These are phyloP conservation scores for Folsomia manolachei DNA, from an alignment of 2,888 invertebrate genomes.

Conservation along the genomic window DNA sequence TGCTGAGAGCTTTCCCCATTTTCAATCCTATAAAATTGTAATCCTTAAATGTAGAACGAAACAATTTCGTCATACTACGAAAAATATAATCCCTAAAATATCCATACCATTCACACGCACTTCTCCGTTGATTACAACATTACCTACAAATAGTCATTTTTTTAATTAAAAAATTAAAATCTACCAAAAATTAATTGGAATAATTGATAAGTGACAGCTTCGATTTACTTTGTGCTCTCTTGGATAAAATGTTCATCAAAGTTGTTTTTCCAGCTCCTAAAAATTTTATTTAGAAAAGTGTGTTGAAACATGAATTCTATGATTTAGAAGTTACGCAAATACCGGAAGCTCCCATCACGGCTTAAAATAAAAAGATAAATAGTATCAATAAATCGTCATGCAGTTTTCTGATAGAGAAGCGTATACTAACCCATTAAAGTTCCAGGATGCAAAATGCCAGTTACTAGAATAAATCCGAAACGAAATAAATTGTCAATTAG, in stretches of 20 bases:
- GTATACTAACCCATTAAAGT: constrained; percentile 65
- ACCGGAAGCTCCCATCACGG: constrained; percentile 56
- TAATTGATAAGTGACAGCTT: too few relatives aligned
- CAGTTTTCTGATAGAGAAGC: neutral
- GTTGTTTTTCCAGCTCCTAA: constrained; percentile 82
- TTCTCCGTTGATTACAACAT: constrained; percentile 71
- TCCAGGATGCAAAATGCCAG: constrained; percentile 77
- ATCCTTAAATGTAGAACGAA: neutral
- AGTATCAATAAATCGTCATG: constrained; percentile 2
- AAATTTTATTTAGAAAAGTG: too few relatives aligned
- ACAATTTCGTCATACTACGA: too few relatives aligned
- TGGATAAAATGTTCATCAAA: constrained; percentile 77
- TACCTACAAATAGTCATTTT: constrained; percentile 58
- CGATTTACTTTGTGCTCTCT: constrained; percentile 68
- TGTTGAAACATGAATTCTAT: too few relatives aligned
- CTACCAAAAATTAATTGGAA: constrained; percentile 13
- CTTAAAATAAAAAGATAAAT: constrained; percentile 7
- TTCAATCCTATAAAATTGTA: constrained; percentile 53
- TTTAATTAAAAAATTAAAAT: constrained; percentile 13
- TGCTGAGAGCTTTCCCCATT: constrained; percentile 71
- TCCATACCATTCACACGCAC: constrained; percentile 70
- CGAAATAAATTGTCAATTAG: too few relatives aligned
- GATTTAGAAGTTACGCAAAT: too few relatives aligned
- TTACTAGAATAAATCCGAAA: constrained; percentile 61
- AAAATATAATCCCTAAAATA: too few relatives aligned